Evolutionary conservation across 2,797 vertebrate species (phyloP), one percentile per base, ranked within the genome.

Genomic region (Halcyon leucocephala): DNA sequence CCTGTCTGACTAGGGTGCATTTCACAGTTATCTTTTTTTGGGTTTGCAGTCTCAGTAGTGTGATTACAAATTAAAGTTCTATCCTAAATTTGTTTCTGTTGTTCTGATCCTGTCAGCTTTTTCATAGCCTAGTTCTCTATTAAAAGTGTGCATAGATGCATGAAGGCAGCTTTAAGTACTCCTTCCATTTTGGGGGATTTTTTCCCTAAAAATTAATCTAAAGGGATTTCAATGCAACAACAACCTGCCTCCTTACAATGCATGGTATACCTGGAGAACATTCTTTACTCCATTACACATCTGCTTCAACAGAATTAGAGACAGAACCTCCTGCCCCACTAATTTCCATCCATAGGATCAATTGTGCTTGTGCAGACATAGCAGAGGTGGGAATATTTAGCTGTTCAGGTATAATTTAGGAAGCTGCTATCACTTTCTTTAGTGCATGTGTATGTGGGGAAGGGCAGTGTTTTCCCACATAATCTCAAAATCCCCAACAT

Each of bases 181-280:
- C 11, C 12, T 11, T 4, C 2, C 3, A 11, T 2, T 31, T 39
- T 46, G 11, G 37, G 37, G 37, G 37, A 39, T 48, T 65, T 39
- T 28, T 16, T 52, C 35, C 19, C 33, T 80, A 48, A 48, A 72
- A 61, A 49, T 77, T 72, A 5, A 2, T 88, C 44, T 67, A 44
- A 37, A 80, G 16, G 3, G 3, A 2, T 64, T 90, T 90, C 31
- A 77, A 4, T 11, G 51, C 29, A 78, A 41, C 28, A 41, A 54
- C 0, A 0, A 81, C 13, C 49, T 2, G 0, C 28, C 10, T 48
- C 52, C 33, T 24, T 37, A 33, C 9, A 54, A 7, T 54, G 29
- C 10, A 7, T 4, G 18, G 19, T 51, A 13, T 28, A 61, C 26
- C 2, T 71, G 71, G 31, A 77, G 64, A 71, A 54, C 7, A 26